Base-by-base conservation (phyloP, 2,888 invertebrate species). In the Caenorhabditis afra region DNA sequence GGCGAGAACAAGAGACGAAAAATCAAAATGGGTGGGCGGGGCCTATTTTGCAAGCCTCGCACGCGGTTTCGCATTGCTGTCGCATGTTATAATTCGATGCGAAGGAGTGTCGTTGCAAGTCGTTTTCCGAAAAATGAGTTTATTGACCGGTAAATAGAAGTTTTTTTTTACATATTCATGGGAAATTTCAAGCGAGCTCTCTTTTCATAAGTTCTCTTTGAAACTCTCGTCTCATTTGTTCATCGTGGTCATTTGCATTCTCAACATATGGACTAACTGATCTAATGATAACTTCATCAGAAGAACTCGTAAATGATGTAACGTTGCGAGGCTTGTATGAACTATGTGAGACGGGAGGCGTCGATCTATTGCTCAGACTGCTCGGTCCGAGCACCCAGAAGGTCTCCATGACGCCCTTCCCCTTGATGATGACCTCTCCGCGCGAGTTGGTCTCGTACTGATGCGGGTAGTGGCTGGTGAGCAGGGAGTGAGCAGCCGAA, bases 371-470 rank as follows among this genome's bases (percentile, higher is more conserved):
- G 20, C 71, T 71, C 18, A 64, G 35, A 16, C 23, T 18, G n/a
- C 16, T 35, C n/a, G 5, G 57, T 11, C 70, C 67, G 14, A 44
- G 20, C 7, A 68, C 41, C 79, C 79, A 79, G 45, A 70, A 81
- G 8, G 81, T 81, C 23, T 70, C 67, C 81, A 79, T 79, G 14
- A 79, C 81, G n/a, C 81, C 81, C 62, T 81, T 81, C 14, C 81
- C 81, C 53, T 81, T 62, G 20, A 88, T 86, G 10, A 88, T 86
- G 20, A 88, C 86, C 20, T 88, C 88, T 41, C 88, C 88, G 8
- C 88, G 73, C 10, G 79, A 78, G 58, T 81, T 80, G 1, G 87
- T 88, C 12, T 82, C 82, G 50, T 84, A 88, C 35, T 85, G 81
- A 37, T 86, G 85, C 4, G 84, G 78, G 49, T 85, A 83, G 20